Conservation (phyloP, 2,797 vertebrate species). For the Cetoscarus ocellatus region DNA sequence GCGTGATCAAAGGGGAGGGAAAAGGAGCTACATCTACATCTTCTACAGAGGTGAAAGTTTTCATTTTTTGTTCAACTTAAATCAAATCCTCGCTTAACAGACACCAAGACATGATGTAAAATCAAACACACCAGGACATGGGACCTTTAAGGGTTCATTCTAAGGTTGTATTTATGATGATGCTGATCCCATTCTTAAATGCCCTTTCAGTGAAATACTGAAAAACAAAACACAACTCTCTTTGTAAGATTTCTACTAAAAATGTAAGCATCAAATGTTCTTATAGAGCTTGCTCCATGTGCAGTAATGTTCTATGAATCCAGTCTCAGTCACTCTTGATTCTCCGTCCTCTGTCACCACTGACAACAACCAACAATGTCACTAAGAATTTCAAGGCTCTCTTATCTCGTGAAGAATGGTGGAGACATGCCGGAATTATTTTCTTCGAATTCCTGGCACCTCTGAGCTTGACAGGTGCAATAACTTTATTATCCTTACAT, state of each 20-base stretch:
- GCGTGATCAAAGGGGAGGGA: no score
- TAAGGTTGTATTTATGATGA: no score
- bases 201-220: no score
- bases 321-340: background rate
- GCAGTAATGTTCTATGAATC: background rate
- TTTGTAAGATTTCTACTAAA: background rate
- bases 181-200: no score
- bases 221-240: no score
- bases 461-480: background rate
- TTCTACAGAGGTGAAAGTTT: no score
- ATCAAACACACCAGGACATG: no score
- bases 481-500: background rate
- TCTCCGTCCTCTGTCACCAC: background rate
- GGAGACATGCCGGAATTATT: background rate
- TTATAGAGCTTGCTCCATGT: background rate
- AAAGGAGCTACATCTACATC: no score
- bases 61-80: no score
- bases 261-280: background rate
- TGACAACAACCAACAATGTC: background rate
- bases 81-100: no score
- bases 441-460: conserved; percentile 11
- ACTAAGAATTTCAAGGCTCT: conserved; percentile 19
- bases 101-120: no score
- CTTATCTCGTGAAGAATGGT: background rate
- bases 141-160: no score